These are phyloP conservation scores for Oreocharis arfaki DNA, from an alignment of 2,113 vertebrate species.

Conservation along the genomic window DNA sequence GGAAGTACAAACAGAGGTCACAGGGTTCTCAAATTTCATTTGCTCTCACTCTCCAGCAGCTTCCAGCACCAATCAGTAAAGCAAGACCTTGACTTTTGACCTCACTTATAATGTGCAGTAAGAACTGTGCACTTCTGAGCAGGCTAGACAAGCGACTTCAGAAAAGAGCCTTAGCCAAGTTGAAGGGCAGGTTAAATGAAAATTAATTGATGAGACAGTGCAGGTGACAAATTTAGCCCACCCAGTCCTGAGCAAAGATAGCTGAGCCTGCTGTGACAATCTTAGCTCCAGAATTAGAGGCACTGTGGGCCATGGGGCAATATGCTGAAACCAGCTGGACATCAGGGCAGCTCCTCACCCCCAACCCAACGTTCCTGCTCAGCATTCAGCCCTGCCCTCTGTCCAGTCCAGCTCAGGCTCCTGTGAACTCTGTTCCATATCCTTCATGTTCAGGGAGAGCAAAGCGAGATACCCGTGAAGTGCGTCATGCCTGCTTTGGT, in stretches of 20 bases:
- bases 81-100: neutral
- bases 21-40: neutral
- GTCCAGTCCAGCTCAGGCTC: neutral
- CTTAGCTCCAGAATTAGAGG: neutral
- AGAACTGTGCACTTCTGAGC: neutral
- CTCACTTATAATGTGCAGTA: neutral
- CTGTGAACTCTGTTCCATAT: neutral
- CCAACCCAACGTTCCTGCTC: neutral
- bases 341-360: neutral
- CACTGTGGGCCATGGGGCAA: neutral
- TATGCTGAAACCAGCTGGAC: neutral
- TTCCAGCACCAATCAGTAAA: neutral
- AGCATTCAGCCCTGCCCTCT: neutral
- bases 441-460: neutral
- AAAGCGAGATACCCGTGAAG: neutral
- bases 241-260: neutral
- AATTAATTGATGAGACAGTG: conserved; percentile 6
- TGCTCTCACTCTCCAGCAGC: neutral
- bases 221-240: conserved; percentile 15
- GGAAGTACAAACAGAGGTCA: neutral
- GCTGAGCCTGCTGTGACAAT: neutral
- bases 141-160: neutral
- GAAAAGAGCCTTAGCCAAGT: conserved; percentile 30
- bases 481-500: neutral
- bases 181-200: conserved; percentile 51